Conservation (phyloP, 37 sponge, comb jelly and placozoan genomes). For the Bolinopsis microptera region DNA sequence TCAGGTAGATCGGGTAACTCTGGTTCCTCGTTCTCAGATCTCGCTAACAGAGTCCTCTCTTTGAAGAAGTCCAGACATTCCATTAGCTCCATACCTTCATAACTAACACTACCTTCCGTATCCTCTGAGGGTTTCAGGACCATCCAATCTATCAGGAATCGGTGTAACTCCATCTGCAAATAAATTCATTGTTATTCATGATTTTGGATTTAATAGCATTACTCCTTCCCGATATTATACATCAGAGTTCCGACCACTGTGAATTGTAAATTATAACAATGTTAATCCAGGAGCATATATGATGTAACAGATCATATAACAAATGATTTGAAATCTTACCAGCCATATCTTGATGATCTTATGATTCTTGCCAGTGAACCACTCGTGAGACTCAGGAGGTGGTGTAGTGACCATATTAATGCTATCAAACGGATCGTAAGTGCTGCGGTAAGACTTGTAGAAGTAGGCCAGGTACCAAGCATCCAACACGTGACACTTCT, state of each 20-base stretch:
- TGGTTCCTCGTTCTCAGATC: background rate
- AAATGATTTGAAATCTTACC: background rate
- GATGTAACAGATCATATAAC: too few relatives aligned
- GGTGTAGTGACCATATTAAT: background rate
- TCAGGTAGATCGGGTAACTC: background rate
- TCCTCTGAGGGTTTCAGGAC: background rate
- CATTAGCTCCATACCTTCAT: background rate
- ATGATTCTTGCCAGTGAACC: background rate
- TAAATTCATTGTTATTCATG: background rate
- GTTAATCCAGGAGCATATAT: too few relatives aligned
- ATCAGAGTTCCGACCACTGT: too few relatives aligned
- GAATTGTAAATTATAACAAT: too few relatives aligned
- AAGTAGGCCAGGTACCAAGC: slow-evolving; percentile 26
- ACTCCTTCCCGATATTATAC: too few relatives aligned
- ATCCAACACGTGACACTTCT: slow-evolving; percentile 39
- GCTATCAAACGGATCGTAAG: background rate
- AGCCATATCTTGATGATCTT: slow-evolving; percentile 25
- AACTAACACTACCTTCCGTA: background rate
- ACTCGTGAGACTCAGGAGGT: background rate
- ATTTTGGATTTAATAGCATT: background rate
- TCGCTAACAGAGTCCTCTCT: background rate
- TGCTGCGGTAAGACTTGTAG: slow-evolving; percentile 29
- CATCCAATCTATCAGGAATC: slow-evolving; percentile 17
- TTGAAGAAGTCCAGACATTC: slow-evolving; percentile 5
- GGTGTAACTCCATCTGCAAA: slow-evolving; percentile 24